These are phyloP conservation scores for Tenthredo amoena DNA, from an alignment of 2,888 invertebrate genomes.

Conservation along the genomic window DNA sequence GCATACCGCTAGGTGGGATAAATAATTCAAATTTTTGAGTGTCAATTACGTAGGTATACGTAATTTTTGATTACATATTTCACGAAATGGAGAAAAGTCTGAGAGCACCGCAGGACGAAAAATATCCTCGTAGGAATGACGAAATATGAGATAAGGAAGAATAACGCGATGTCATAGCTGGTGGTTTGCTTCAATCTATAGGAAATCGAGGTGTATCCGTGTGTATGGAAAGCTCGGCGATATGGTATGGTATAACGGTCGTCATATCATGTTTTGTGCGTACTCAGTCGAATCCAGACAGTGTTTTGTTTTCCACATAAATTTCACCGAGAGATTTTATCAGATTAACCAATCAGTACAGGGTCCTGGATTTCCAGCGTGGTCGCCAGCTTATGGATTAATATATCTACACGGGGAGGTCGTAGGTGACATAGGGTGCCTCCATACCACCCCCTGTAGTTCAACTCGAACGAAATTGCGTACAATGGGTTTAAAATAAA, in stretches of 20 bases:
- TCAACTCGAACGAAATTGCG: constrained; percentile 23
- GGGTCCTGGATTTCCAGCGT: constrained; percentile 37
- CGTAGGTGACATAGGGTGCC: constrained; percentile 20
- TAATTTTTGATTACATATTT: background rate
- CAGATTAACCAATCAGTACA: constrained; percentile 55
- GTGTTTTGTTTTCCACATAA: constrained; percentile 54
- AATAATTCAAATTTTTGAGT: background rate
- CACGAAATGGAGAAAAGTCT: background rate
- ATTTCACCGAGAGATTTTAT: constrained; percentile 55
- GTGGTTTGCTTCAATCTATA: constrained; percentile 3
- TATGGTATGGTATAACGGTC: background rate
- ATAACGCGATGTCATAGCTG: background rate
- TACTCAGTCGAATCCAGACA: constrained; percentile 41
- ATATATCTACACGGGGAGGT: constrained; percentile 47
- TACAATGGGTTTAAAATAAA: background rate
- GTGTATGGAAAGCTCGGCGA: background rate
- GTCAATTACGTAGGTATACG: background rate
- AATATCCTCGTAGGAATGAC: background rate
- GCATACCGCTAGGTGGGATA: background rate
- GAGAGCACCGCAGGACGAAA: background rate
- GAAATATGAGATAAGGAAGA: background rate
- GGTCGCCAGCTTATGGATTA: constrained; percentile 50
- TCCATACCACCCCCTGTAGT: constrained; percentile 2
- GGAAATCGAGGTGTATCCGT: background rate
- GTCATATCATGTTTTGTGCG: constrained; percentile 39